These are phyloP conservation scores for Trachelus iudaicus DNA, from an alignment of 2,888 invertebrate genomes.

Conservation along the genomic window DNA sequence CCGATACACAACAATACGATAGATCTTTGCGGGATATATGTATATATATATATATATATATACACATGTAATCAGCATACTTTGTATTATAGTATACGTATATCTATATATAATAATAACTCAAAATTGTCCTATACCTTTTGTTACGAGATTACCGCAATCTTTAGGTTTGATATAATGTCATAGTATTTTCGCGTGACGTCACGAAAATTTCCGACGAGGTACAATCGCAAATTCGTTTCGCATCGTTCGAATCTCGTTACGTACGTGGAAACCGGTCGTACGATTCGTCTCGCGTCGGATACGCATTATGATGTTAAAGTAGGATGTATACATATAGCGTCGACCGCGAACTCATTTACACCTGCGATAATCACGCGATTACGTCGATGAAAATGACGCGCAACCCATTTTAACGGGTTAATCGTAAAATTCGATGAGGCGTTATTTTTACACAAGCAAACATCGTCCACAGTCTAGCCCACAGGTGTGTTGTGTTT, in stretches of 20 bases:
- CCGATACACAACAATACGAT: neutral
- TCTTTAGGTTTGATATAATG: neutral
- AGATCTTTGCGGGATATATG: neutral
- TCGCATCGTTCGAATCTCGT: neutral
- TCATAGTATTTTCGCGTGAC: neutral
- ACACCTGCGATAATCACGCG: conserved; percentile 41
- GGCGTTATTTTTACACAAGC: conserved; percentile 43
- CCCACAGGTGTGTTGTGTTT: neutral
- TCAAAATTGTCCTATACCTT: neutral
- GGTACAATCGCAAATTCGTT: neutral
- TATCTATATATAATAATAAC: neutral
- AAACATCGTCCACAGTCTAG: neutral
- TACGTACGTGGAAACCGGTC: neutral
- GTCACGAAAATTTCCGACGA: neutral
- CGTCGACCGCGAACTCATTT: neutral
- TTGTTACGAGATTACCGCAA: no score
- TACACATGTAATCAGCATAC: neutral
- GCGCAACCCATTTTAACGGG: conserved; percentile 9
- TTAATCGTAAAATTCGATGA: conserved; percentile 48
- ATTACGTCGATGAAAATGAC: conserved; percentile 50
- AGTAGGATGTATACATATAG: neutral
- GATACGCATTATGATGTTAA: neutral
- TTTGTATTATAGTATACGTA: neutral
- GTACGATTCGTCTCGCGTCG: neutral
- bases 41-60: no score